A percentile compares a stretch with the other conserved stretches of the same genome.
These are phyloP conservation scores for Chelidonichthys spinosus DNA, from an alignment of 2,797 vertebrate species.

Conservation along the genomic window DNA sequence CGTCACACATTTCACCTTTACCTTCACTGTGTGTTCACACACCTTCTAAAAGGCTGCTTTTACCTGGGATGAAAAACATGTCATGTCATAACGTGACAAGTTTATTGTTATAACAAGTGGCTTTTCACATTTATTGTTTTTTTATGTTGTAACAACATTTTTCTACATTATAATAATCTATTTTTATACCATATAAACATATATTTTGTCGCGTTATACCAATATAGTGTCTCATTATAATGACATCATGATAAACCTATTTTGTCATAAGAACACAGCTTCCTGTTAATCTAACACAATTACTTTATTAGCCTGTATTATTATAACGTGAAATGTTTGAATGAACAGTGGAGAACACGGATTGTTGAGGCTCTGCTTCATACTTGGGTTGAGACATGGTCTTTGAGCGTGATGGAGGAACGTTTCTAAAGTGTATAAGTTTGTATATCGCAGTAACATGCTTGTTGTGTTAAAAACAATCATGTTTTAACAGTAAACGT, in stretches of 20 bases:
- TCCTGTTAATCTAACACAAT: neutral
- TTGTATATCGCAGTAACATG: no score
- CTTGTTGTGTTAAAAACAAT: no score
- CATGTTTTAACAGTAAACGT: no score
- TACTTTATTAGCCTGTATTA: neutral
- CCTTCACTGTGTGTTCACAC: neutral
- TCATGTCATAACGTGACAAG: no score
- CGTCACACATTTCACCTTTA: neutral
- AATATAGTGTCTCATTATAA: neutral
- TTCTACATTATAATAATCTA: no score
- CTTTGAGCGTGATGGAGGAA: neutral
- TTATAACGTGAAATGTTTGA: neutral
- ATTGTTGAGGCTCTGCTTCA: no score
- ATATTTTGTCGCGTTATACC: neutral
- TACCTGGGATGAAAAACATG: no score
- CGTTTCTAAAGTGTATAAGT: no score
- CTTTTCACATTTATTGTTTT: no score
- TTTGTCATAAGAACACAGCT: neutral
- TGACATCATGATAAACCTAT: neutral
- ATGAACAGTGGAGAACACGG: neutral
- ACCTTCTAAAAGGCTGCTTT: no score
- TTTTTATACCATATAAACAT: neutral
- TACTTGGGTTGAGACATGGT: no score
- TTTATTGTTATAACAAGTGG: no score
- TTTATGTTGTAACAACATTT: neutral